phyloP scores from a whole-genome alignment of 2,888 invertebrate species.

The Beris chalybata region DNA sequence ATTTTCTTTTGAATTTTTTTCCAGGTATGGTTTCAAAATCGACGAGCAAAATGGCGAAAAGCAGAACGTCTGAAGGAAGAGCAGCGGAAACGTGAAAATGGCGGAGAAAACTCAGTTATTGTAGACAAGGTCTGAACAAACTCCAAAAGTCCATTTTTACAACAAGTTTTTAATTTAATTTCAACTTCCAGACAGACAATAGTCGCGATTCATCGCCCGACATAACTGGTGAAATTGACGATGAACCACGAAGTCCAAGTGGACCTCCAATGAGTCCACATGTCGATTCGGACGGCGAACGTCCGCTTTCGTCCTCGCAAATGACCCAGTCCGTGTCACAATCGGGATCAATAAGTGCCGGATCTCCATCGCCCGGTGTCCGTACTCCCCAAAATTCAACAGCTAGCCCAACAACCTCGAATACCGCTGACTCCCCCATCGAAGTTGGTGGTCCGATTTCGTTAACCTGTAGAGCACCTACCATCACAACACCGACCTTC shows the following conservation, averaged over 20 bases:
- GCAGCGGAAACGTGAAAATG: conserved; percentile 79
- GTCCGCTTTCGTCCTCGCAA: conserved; percentile 54
- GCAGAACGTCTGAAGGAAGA: conserved; percentile 90
- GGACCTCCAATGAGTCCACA: conserved; percentile 51
- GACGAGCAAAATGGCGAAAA: conserved; percentile 90
- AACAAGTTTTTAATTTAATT: neutral
- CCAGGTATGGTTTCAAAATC: conserved; percentile 93
- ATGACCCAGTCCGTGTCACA: conserved; percentile 55
- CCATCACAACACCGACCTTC: conserved; percentile 62
- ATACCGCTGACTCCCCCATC: conserved; percentile 63
- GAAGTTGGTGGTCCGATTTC: conserved; percentile 57
- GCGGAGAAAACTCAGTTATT: conserved; percentile 65
- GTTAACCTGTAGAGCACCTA: conserved; percentile 49
- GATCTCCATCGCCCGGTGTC: conserved; percentile 54
- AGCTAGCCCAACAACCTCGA: conserved; percentile 63
- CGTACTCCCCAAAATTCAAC: conserved; percentile 55
- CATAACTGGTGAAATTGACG: conserved; percentile 56
- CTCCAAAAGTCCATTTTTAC: neutral
- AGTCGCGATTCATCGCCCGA: conserved; percentile 57
- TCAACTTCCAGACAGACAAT: conserved; percentile 49
- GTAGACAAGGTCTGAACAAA: conserved; percentile 56
- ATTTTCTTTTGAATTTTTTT: conserved; percentile 1
- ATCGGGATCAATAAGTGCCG: conserved; percentile 59
- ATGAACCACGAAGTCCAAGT: conserved; percentile 51
- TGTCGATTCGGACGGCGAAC: conserved; percentile 54